Evolutionary conservation across 2,113 vertebrate species (phyloP).

Genomic region (Tychaedon coryphoeus): DNA sequence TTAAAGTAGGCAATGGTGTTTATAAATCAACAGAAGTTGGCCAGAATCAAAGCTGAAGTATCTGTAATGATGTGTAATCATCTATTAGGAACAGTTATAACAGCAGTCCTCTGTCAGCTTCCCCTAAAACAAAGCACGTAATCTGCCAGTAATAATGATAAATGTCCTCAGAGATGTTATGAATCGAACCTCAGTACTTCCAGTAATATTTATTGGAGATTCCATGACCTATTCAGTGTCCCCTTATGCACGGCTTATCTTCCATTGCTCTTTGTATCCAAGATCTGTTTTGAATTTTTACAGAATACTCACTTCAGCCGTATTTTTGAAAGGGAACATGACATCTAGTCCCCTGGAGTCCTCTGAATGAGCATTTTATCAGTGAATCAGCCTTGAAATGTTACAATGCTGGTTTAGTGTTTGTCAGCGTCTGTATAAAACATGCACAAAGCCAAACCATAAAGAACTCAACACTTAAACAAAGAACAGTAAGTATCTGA

Average conservation of each 20-base stretch:
- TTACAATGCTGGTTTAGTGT: background rate
- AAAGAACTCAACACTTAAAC: slow-evolving; percentile 26
- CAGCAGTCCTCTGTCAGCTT: slow-evolving; percentile 20
- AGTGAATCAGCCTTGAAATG: slow-evolving; percentile 30
- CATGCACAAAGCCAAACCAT: background rate
- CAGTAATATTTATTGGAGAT: slow-evolving; percentile 7
- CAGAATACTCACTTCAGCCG: background rate
- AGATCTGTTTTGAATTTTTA: slow-evolving; percentile 51
- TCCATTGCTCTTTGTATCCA: slow-evolving; percentile 1
- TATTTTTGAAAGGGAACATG: slow-evolving; percentile 36
- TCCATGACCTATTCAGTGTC: slow-evolving; percentile 8
- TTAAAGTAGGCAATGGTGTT: slow-evolving; percentile 30
- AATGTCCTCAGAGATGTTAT: slow-evolving; percentile 23
- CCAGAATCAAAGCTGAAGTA: slow-evolving; percentile 53
- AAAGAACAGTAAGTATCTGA: background rate
- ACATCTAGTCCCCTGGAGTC: slow-evolving; percentile 5
- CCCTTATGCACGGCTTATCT: slow-evolving; percentile 17
- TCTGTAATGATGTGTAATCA: slow-evolving; percentile 38
- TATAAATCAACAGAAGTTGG: slow-evolving; percentile 60
- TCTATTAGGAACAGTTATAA: slow-evolving; percentile 48
- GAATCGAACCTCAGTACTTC: slow-evolving; percentile 29
- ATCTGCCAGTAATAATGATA: slow-evolving; percentile 49
- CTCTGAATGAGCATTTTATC: slow-evolving; percentile 21
- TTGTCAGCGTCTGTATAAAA: background rate
- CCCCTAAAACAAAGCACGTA: slow-evolving; percentile 40